A percentile compares a stretch with the other conserved stretches of the same genome.
Evolutionary conservation across 2,113 vertebrate genomes (phyloP).

Genomic region (Dendropsophus ebraccatus): DNA sequence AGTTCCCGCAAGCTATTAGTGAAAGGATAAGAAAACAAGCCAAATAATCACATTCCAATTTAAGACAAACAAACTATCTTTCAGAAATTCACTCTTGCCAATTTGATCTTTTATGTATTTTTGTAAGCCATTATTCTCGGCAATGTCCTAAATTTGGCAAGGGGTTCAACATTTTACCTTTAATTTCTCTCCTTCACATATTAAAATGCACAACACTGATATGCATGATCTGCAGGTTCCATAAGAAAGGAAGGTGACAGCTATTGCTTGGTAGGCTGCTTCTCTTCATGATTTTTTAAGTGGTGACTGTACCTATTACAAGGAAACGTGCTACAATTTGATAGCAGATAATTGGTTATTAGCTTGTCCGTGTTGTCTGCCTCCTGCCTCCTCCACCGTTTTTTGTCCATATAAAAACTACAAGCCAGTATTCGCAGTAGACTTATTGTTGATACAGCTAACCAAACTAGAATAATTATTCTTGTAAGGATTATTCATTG

Average conservation of each 20-base stretch:
- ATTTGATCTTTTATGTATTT: constrained; percentile 19
- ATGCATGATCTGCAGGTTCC: background rate
- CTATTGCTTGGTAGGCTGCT: constrained; percentile 14
- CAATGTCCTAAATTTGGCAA: constrained; percentile 29
- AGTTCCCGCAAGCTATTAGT: constrained; percentile 40
- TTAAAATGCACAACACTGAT: background rate
- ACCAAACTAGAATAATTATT: background rate
- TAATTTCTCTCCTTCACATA: background rate
- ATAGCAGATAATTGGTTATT: constrained; percentile 15
- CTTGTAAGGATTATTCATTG: background rate
- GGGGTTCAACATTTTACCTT: constrained; percentile 20
- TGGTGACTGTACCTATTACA: background rate
- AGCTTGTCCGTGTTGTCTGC: background rate
- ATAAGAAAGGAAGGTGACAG: background rate
- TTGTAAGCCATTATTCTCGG: background rate
- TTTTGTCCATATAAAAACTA: background rate
- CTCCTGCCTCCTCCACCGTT: background rate
- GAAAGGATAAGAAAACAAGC: constrained; percentile 41
- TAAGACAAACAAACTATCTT: constrained; percentile 37
- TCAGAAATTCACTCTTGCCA: background rate
- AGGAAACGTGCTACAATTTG: background rate
- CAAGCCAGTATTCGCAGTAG: background rate
- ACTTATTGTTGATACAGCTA: background rate
- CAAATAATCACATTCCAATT: constrained; percentile 42
- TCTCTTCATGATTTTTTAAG: constrained; percentile 21